These are phyloP conservation scores for Oxyruncus cristatus DNA, from an alignment of 2,113 vertebrate genomes.

Conservation along the genomic window DNA sequence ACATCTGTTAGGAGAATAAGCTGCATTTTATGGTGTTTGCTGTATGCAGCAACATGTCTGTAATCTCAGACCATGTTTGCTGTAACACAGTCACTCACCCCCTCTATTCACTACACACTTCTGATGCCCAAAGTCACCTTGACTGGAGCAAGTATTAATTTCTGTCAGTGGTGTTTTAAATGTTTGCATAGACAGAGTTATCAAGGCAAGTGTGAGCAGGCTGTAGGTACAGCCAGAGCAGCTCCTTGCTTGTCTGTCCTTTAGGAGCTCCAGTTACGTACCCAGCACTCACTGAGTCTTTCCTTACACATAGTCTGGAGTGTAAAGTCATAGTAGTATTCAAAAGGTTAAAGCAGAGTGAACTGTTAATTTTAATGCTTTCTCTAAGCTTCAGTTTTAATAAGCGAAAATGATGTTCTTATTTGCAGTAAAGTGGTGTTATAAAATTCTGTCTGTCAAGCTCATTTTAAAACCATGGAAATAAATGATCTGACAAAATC, in stretches of 20 bases:
- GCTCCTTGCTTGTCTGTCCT: background rate
- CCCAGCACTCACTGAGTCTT: background rate
- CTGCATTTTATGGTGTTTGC: conserved; percentile 7
- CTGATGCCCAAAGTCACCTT: background rate
- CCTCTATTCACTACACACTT: background rate
- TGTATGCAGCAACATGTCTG: conserved; percentile 7
- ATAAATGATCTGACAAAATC: conserved; percentile 88
- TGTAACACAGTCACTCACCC: background rate
- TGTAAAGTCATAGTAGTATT: conserved; percentile 73
- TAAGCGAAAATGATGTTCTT: conserved; percentile 87
- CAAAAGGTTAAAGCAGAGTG: conserved; percentile 83
- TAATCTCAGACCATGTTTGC: conserved; percentile 15
- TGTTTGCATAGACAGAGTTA: conserved; percentile 1
- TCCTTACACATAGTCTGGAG: conserved; percentile 52
- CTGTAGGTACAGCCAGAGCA: background rate
- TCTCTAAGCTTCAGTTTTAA: conserved; percentile 85
- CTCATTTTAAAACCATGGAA: conserved; percentile 85
- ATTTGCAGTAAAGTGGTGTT: conserved; percentile 86
- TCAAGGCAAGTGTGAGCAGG: background rate
- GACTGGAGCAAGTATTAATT: conserved; percentile 23
- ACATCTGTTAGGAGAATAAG: conserved; percentile 19
- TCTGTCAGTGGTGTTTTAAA: background rate
- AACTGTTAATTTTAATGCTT: conserved; percentile 86
- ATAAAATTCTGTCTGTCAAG: conserved; percentile 88
- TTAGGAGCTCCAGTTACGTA: background rate